These are phyloP conservation scores for Sula dactylatra DNA, from an alignment of 2,113 vertebrate genomes.

Conservation along the genomic window DNA sequence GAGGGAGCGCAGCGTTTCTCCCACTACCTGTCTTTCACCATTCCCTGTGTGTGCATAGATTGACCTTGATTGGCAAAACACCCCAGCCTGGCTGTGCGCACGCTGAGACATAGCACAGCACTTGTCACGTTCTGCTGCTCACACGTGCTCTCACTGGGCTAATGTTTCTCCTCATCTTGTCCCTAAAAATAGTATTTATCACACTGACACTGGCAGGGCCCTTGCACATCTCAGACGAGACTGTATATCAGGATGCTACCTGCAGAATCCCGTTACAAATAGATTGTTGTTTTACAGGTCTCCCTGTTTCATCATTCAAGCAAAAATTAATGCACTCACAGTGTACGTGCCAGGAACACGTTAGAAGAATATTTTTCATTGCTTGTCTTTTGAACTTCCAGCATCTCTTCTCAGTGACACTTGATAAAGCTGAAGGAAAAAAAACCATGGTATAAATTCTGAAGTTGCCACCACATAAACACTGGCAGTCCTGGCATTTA, in stretches of 20 bases:
- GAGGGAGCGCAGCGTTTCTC: rapidly evolving
- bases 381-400: neutral
- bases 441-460: neutral
- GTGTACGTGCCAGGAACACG: neutral
- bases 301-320: neutral
- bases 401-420: neutral
- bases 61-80: neutral
- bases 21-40: neutral
- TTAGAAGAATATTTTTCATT: neutral
- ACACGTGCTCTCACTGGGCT: neutral
- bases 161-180: neutral
- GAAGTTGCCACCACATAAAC: neutral
- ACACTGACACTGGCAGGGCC: neutral
- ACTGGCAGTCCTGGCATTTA: neutral
- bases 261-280: neutral
- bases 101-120: neutral
- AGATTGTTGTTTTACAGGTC: neutral
- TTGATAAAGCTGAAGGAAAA: neutral
- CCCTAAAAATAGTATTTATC: neutral
- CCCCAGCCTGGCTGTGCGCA: neutral
- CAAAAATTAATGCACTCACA: neutral
- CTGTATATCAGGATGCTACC: neutral
- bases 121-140: neutral
- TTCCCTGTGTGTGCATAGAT: neutral
- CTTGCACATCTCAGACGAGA: neutral